Evolutionary conservation across 1,140 invertebrate genomes (phyloP), one percentile per base, ranked within the genome.

Genomic region (Drosophila nasuta): DNA sequence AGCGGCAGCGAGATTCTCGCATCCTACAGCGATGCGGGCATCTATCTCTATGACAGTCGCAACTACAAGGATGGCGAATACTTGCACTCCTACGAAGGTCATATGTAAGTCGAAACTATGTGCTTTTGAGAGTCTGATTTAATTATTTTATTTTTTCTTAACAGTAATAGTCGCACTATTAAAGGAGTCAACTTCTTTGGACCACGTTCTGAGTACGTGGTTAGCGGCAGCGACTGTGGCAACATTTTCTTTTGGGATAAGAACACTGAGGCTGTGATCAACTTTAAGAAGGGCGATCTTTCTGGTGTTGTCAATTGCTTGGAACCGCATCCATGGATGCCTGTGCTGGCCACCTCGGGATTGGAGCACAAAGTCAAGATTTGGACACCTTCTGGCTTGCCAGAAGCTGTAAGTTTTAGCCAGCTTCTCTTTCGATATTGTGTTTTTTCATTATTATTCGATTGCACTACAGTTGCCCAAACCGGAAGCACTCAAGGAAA

Each of bases 171-270:
- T 88, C 95, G 95, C 38, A 97, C 96, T 10, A 98, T 98, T 28
- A 99, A 99, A 93, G 97, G 97, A 3, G 97, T 99, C 0, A 97
- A 97, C 88, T 99, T 98, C 93, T 99, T 97, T 93, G 98, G 98
- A 0, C 96, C 97, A 1, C 95, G 95, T 65, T 98, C 97, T 88
- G 96, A 99, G 93, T 99, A 96, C 93, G 94, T 99, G 13, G 94
- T 98, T 41, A 98, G 97, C 68, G 98, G 98, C 1, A 98, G 97
- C 20, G 98, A 99, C 92, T 99, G 98, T 93, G 96, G 97, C n/a
- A 95, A 98, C 93, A 95, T 99, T 13, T 99, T 96, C 91, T 95
- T 99, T 43, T 99, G 98, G 98, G 97, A 99, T 75, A 97, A 96
- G 92, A 94, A 97, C 72, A 96, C 96, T 0, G 97, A 98, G 93